Evolutionary conservation across 1,140 invertebrate genomes (phyloP).

Genomic region (Drosophila pseudoananassae): DNA sequence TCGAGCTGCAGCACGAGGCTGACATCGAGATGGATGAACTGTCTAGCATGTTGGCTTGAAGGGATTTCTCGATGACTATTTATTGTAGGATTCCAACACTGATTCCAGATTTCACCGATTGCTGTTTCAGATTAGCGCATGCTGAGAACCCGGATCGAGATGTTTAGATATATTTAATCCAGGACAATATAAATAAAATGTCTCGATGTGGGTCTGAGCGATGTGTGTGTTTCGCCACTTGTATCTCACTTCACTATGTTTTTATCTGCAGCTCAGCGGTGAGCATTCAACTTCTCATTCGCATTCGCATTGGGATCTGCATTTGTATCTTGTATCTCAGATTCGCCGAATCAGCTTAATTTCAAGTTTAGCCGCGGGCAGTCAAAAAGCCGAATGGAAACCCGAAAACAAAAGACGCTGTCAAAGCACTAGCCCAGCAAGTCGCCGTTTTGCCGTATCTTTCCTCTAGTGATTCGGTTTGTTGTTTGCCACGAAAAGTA

Average conservation of each 20-base stretch:
- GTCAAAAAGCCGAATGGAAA: slow-evolving; percentile 35
- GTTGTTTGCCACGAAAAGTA: slow-evolving; percentile 18
- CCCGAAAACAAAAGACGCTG: slow-evolving; percentile 66
- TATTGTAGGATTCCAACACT: not conserved
- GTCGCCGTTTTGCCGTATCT: slow-evolving; percentile 13
- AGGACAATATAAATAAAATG: slow-evolving; percentile 83
- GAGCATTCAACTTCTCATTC: slow-evolving; percentile 5
- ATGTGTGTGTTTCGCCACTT: slow-evolving; percentile 16
- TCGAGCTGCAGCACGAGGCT: slow-evolving; percentile 71
- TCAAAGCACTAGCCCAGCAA: slow-evolving; percentile 47
- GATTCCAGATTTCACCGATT: not conserved
- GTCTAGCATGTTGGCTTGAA: slow-evolving; percentile 60
- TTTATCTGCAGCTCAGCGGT: slow-evolving; percentile 33
- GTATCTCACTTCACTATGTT: slow-evolving; percentile 44
- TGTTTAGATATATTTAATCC: slow-evolving; percentile 82
- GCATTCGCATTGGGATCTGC: slow-evolving; percentile 39
- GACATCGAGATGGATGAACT: slow-evolving; percentile 56
- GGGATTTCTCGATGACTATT: slow-evolving; percentile 5
- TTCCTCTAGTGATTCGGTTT: slow-evolving; percentile 1
- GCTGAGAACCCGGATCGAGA: slow-evolving; percentile 43
- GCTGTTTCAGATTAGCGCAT: slow-evolving; percentile 29
- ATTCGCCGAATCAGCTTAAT: slow-evolving; percentile 79
- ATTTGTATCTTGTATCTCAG: slow-evolving; percentile 51
- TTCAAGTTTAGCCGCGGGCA: slow-evolving; percentile 76
- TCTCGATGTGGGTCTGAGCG: slow-evolving; percentile 52